Conservation (phyloP, 2,113 vertebrate species). For the Penelope pileata region DNA sequence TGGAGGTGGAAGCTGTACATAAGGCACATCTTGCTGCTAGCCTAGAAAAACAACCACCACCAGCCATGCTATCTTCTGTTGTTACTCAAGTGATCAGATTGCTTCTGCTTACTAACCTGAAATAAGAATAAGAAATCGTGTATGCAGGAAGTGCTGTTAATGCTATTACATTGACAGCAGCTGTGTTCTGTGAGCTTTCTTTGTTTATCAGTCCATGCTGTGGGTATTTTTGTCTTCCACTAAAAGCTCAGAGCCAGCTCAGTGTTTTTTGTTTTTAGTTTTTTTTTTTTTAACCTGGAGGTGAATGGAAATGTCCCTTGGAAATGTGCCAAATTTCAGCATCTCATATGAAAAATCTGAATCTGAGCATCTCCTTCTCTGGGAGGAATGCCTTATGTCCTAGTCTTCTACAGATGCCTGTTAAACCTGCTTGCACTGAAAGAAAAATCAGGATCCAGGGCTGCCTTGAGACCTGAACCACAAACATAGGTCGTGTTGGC, state of each 20-base stretch:
- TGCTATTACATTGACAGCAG: neutral
- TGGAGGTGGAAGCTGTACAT: neutral
- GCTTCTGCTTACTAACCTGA: neutral
- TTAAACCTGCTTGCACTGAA: neutral
- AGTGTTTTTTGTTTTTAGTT: neutral
- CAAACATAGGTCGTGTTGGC: neutral
- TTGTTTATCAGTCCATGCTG: neutral
- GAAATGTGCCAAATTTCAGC: neutral
- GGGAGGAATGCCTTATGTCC: neutral
- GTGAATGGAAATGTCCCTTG: neutral
- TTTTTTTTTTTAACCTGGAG: neutral
- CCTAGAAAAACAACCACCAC: neutral
- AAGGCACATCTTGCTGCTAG: neutral
- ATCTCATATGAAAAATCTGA: neutral
- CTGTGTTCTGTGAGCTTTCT: neutral
- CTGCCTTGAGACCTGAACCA: neutral
- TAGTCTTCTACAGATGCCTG: neutral
- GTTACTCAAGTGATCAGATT: neutral
- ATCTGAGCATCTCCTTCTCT: neutral
- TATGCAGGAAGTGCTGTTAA: slow-evolving; percentile 10
- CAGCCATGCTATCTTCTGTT: neutral
- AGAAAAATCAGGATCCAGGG: neutral
- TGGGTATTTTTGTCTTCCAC: neutral
- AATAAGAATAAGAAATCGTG: neutral
- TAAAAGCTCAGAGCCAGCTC: neutral